Evolutionary conservation across 2,113 vertebrate species (phyloP).

Genomic region (Macquaria ambigua): DNA sequence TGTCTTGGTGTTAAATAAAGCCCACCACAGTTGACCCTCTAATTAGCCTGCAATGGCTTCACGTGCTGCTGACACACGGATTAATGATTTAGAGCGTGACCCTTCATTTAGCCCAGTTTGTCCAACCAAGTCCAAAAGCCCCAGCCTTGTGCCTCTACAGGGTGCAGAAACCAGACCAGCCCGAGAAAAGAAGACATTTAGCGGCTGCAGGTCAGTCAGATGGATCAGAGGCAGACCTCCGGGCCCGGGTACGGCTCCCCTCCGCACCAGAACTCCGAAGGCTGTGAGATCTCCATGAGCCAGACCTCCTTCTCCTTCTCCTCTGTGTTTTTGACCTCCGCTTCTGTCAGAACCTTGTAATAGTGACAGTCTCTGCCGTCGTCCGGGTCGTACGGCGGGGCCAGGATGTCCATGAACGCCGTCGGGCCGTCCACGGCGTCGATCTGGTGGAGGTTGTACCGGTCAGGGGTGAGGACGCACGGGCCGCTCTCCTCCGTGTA

Average conservation of each 20-base stretch:
- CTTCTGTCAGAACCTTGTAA: constrained; percentile 86
- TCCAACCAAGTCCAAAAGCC: background rate
- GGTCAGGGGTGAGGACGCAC: constrained; percentile 89
- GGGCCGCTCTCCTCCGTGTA: constrained; percentile 88
- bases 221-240: constrained; percentile 81
- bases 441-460: constrained; percentile 96
- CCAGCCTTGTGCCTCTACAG: background rate
- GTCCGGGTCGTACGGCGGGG: constrained; percentile 95
- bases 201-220: background rate
- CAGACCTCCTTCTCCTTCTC: constrained; percentile 84
- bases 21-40: no score
- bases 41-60: background rate
- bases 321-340: constrained; percentile 16
- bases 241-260: constrained; percentile 94
- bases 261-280: constrained; percentile 94
- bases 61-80: background rate
- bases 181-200: background rate
- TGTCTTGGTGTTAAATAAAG: no score
- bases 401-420: constrained; percentile 96
- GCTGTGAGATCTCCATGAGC: constrained; percentile 93
- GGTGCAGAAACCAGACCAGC: background rate
- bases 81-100: background rate
- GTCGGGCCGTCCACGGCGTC: constrained; percentile 93
- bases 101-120: background rate
- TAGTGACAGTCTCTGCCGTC: constrained; percentile 96